These are phyloP conservation scores for Umimayanthus chanpuru DNA, from an alignment of 92 coral and sea anemone species.

Conservation along the genomic window DNA sequence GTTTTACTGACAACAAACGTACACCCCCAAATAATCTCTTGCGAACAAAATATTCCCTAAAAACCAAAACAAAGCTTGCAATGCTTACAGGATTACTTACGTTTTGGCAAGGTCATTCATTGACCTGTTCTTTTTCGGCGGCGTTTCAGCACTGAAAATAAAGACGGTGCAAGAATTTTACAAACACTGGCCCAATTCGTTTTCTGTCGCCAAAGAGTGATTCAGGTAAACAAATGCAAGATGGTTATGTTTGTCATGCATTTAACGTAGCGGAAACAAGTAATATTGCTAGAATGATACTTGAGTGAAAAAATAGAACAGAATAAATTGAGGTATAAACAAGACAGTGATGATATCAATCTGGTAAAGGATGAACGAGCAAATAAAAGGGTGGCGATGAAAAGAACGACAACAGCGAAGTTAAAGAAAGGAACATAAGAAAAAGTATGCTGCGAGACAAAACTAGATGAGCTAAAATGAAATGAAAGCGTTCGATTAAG, in stretches of 20 bases:
- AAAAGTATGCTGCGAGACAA: too few relatives aligned
- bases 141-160: conserved; percentile 42
- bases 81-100: conserved; percentile 46
- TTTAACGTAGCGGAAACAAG: not conserved
- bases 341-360: not conserved
- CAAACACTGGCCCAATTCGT: not conserved
- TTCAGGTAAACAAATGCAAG: not conserved
- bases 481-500: too few relatives aligned
- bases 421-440: too few relatives aligned
- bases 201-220: not conserved
- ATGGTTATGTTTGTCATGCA: not conserved
- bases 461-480: too few relatives aligned
- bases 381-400: not conserved
- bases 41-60: too few relatives aligned
- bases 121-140: conserved; percentile 60
- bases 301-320: not conserved
- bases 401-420: not conserved
- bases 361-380: not conserved
- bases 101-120: conserved; percentile 74
- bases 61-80: not conserved
- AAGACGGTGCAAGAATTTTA: not conserved
- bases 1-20: too few relatives aligned
- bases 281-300: not conserved
- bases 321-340: not conserved
- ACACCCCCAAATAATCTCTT: too few relatives aligned